Evolutionary conservation across 2,888 invertebrate genomes (phyloP).

Genomic region (Cheilosia vernalis): DNA sequence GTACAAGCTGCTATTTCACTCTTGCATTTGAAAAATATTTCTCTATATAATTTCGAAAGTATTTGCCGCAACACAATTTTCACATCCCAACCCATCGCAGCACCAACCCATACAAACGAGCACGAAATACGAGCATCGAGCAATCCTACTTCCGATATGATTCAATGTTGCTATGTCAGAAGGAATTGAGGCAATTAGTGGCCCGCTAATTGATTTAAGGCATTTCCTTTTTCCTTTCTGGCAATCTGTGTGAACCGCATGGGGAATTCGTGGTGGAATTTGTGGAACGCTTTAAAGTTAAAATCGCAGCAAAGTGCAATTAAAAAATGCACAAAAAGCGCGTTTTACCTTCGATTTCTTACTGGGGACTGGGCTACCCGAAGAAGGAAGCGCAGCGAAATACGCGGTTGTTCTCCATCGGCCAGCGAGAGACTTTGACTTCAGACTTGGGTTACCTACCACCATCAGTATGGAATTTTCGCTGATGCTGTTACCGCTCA

Average conservation of each 20-base stretch:
- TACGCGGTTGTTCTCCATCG: constrained; percentile 15
- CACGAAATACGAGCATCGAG: constrained; percentile 26
- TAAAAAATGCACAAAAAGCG: constrained; percentile 74
- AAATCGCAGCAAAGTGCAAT: constrained; percentile 75
- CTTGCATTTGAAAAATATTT: no score
- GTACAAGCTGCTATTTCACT: no score
- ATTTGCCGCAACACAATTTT: constrained; percentile 64
- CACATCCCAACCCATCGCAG: constrained; percentile 7
- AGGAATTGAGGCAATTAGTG: constrained; percentile 84
- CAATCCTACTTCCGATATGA: constrained; percentile 67
- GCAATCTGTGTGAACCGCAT: constrained; percentile 58
- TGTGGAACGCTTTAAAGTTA: constrained; percentile 74
- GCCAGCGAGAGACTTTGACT: constrained; percentile 5
- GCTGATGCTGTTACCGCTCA: constrained; percentile 51
- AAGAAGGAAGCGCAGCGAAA: constrained; percentile 33
- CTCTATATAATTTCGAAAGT: constrained; percentile 44
- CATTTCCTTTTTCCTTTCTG: constrained; percentile 81
- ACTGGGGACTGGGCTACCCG: constrained; percentile 59
- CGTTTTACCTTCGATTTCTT: constrained; percentile 59
- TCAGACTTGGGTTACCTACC: constrained; percentile 43
- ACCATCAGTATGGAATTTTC: constrained; percentile 60
- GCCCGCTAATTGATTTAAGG: constrained; percentile 83
- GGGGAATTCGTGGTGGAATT: constrained; percentile 57
- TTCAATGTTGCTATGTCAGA: constrained; percentile 80
- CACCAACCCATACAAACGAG: background rate